phyloP scores from a whole-genome alignment of 2,888 invertebrate species.

The Melipona beecheii region DNA sequence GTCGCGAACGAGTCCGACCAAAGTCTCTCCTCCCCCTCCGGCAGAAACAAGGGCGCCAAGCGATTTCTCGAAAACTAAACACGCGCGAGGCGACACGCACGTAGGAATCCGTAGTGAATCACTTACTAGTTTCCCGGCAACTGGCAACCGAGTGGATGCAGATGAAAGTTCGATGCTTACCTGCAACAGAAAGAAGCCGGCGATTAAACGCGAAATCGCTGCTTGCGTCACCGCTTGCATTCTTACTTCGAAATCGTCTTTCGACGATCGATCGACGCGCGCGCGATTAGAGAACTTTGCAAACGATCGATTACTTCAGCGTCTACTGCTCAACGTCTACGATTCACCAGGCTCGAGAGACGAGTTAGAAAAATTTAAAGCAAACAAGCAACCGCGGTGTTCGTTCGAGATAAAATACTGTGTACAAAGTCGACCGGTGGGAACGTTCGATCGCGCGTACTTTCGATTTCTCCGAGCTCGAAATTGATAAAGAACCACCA shows the following conservation, averaged over 20 bases:
- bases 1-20: constrained; percentile 35
- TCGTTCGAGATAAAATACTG: neutral
- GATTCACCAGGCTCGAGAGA: neutral
- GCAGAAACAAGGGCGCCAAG: constrained; percentile 51
- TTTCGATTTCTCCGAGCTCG: too few relatives aligned
- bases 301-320: neutral
- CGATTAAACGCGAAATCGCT: constrained; percentile 18
- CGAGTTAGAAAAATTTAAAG: neutral
- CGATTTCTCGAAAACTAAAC: constrained; percentile 52
- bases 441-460: too few relatives aligned
- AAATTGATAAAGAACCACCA: too few relatives aligned
- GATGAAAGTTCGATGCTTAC: constrained; percentile 61
- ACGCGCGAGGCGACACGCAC: constrained; percentile 23
- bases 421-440: neutral
- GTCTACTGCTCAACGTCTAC: too few relatives aligned
- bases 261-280: too few relatives aligned
- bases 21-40: constrained; percentile 18
- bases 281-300: neutral
- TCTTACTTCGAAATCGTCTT: neutral
- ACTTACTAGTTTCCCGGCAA: constrained; percentile 41
- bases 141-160: constrained; percentile 12
- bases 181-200: constrained; percentile 55
- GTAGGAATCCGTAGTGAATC: constrained; percentile 34
- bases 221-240: neutral
- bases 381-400: neutral